phyloP scores from a whole-genome alignment of 2,888 invertebrate genomes.

The Terebella lapidaria region DNA sequence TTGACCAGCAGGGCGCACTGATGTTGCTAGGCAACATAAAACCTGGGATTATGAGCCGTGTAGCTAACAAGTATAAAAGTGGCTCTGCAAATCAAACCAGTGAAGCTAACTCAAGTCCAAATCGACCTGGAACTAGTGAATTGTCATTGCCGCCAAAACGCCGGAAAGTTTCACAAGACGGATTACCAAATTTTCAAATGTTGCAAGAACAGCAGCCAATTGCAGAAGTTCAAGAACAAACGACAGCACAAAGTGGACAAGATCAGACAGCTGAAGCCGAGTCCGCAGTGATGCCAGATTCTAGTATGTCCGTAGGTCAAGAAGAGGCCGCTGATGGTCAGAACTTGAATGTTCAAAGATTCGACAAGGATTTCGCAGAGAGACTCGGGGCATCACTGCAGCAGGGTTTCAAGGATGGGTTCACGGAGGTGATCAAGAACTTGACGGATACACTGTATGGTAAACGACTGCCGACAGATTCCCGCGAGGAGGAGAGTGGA shows the following conservation, averaged over 20 bases:
- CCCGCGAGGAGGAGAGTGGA: too few species aligned
- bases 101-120: neutral
- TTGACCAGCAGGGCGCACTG: constrained; percentile 21
- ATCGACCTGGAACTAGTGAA: neutral
- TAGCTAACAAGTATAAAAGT: neutral
- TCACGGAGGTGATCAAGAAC: neutral
- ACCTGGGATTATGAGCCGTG: constrained; percentile 10
- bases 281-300: neutral
- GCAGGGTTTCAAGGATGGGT: neutral
- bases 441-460: neutral
- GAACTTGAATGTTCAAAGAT: too few species aligned
- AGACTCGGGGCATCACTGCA: neutral
- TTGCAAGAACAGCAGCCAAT: neutral
- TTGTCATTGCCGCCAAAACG: too few species aligned
- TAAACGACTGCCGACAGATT: too few species aligned
- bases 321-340: too few species aligned
- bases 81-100: neutral
- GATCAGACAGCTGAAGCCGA: neutral
- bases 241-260: neutral
- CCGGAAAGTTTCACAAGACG: too few species aligned
- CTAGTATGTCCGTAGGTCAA: neutral
- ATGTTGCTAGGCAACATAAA: constrained; percentile 20
- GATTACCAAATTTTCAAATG: too few species aligned
- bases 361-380: neutral
- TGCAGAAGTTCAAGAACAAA: neutral